phyloP scores from a whole-genome alignment of 2,888 invertebrate species.

The Dicyrtomina minuta region DNA sequence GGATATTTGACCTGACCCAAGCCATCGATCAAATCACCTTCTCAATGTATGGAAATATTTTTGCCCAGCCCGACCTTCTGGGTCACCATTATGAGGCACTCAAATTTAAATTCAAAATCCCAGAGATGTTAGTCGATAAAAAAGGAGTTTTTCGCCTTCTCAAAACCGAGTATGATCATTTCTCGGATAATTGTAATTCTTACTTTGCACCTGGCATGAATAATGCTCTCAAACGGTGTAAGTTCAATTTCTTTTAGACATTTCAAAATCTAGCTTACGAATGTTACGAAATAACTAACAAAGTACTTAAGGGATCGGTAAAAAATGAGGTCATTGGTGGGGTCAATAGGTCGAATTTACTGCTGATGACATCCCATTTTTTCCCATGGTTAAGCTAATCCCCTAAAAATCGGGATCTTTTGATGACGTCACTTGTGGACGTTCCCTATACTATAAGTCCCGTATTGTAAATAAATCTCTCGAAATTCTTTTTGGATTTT shows the following conservation, averaged over 20 bases:
- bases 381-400: no score
- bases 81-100: conserved; percentile 45
- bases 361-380: not conserved
- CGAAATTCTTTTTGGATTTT: no score
- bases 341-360: no score
- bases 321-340: no score
- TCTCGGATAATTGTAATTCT: conserved; percentile 60
- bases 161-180: conserved; percentile 61
- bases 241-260: conserved; percentile 7
- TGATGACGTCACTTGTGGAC: no score
- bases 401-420: no score
- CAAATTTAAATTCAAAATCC: conserved; percentile 49
- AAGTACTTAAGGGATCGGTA: no score
- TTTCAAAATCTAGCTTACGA: no score
- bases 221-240: conserved; percentile 52
- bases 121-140: conserved; percentile 42
- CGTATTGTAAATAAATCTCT: no score
- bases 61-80: conserved; percentile 44
- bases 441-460: no score
- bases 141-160: conserved; percentile 45
- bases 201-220: conserved; percentile 57
- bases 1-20: conserved; percentile 42
- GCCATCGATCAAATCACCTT: conserved; percentile 43
- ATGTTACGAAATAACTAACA: no score
- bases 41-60: conserved; percentile 50